These are phyloP conservation scores for Oithona nana DNA, from an alignment of 2,888 invertebrate genomes.

Conservation along the genomic window DNA sequence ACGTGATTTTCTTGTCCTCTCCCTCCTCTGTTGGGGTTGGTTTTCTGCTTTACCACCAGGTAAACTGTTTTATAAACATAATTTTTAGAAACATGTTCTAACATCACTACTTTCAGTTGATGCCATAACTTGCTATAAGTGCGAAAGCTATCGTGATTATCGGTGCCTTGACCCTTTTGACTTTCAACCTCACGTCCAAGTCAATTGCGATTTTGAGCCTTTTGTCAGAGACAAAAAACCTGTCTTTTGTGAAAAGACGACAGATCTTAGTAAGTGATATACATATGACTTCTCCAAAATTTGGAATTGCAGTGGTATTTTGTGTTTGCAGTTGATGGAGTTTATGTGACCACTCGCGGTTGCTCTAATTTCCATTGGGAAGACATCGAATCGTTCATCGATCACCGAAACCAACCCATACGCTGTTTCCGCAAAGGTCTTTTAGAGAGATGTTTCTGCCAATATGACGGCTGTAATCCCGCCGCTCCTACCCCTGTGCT, in stretches of 20 bases:
- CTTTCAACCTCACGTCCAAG: constrained; percentile 1
- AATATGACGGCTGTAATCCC: constrained; percentile 5
- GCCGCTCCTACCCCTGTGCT: too few species aligned
- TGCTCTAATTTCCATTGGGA: constrained; percentile 12
- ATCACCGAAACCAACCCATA: neutral
- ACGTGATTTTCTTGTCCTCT: too few species aligned
- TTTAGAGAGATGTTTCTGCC: constrained; percentile 6
- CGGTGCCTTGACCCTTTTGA: constrained; percentile 16
- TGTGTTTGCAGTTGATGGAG: constrained; percentile 4
- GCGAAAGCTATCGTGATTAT: constrained; percentile 13
- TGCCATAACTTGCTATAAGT: constrained; percentile 14
- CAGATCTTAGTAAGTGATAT: constrained; percentile 5
- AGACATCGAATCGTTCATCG: neutral
- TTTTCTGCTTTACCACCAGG: too few species aligned
- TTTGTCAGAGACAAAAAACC: constrained; percentile 13
- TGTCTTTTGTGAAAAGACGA: constrained; percentile 17
- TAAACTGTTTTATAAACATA: too few species aligned
- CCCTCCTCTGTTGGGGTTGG: too few species aligned
- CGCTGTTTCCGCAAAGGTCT: neutral
- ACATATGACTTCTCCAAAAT: neutral
- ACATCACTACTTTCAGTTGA: neutral
- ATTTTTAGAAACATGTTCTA: too few species aligned
- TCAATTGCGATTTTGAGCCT: constrained; percentile 11
- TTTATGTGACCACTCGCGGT: constrained; percentile 15
- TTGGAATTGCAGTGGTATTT: neutral